Conservation (phyloP, 2,113 vertebrate species). For the Brachypteracias leptosomus region DNA sequence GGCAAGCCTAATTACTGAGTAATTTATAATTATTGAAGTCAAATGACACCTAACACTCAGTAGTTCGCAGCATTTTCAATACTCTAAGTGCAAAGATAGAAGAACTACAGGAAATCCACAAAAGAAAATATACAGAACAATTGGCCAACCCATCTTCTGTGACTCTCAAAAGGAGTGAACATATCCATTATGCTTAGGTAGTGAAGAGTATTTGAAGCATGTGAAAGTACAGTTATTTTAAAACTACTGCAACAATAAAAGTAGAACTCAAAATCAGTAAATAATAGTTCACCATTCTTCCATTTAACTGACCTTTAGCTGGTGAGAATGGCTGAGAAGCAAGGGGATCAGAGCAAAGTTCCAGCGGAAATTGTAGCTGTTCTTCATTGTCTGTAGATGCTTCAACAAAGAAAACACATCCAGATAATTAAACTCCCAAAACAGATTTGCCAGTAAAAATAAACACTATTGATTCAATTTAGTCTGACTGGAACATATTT, state of each 20-base stretch:
- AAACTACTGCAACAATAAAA: background rate
- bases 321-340: conserved; percentile 79
- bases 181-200: background rate
- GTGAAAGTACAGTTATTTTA: background rate
- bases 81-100: background rate
- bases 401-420: conserved; percentile 36
- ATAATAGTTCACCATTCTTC: background rate
- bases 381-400: conserved; percentile 90
- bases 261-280: background rate
- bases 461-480: background rate
- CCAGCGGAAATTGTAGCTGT: conserved; percentile 92
- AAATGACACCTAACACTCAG: background rate
- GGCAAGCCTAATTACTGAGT: background rate
- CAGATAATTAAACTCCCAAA: background rate
- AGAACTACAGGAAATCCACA: background rate
- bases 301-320: conserved; percentile 83
- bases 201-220: background rate
- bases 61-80: background rate
- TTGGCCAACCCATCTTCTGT: background rate
- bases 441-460: background rate
- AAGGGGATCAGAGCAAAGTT: conserved; percentile 86
- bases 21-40: background rate
- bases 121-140: background rate
- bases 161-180: background rate
- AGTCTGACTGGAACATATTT: background rate